Base-by-base conservation (phyloP, 2,113 vertebrate genomes). In the Passer montanus region DNA sequence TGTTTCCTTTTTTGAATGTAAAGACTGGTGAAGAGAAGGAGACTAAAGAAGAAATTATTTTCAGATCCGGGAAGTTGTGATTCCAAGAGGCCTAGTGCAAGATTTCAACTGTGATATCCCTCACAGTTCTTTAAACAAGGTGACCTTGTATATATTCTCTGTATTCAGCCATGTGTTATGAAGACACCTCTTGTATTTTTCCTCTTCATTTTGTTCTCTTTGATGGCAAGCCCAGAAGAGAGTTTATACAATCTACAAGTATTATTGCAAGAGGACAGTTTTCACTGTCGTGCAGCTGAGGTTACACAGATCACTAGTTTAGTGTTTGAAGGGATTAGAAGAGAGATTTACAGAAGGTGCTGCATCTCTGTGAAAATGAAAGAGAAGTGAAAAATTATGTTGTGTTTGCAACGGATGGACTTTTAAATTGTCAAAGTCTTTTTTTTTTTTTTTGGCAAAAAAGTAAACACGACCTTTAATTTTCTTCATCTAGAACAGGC, bases 161-260 rank as follows among this genome's bases (percentile, higher is more conserved):
- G 93, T 75, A 46, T 56, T 78, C 31, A 17, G 41, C 60, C 18
- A 58, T 96, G 92, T 90, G 37, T 95, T 87, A 66, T 73, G 49
- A 72, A 81, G 44, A 53, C 76, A 64, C 17, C 5, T 53, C 41
- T 64, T 4, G 0, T 60, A 30, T 87, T 84, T 93, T 93, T 88
- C 14, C 9, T 84, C 21, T 92, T 20, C 26, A 58, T 86, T 92
- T 78, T 92, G 20, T 94, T 90, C 62, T 89, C 76, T 95, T 95
- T 94, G 83, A 82, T 90, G 77, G 49, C 49, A 92, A 92, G 86
- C 44, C 83, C 76, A 89, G 90, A 89, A 88, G 53, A 90, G 33
- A 74, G 56, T 93, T 96, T 92, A 76, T 90, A n/a, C 70, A 70
- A 76, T 74, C 79, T 80, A 27, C 70, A 85, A 83, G 39, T 59